phyloP scores from a whole-genome alignment of 2,113 vertebrate genomes.

The Protobothrops flavoviridis region DNA sequence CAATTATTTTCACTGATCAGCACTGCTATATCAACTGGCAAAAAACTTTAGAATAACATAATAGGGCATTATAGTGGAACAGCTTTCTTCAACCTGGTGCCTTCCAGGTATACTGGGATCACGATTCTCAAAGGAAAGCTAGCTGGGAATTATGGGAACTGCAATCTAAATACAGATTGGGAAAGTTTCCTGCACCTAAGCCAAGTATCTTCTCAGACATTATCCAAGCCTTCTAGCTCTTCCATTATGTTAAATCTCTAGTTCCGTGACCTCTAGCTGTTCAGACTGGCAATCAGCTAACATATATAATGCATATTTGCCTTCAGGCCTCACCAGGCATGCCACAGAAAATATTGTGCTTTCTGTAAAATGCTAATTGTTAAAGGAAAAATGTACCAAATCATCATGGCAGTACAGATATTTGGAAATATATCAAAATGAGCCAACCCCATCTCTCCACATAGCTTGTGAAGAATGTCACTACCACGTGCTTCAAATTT shows the following conservation, averaged over 20 bases:
- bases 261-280: neutral
- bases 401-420: neutral
- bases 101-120: neutral
- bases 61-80: neutral
- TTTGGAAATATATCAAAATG: neutral
- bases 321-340: neutral
- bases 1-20: constrained; percentile 7
- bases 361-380: neutral
- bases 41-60: neutral
- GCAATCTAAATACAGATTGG: neutral
- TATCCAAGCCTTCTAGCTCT: neutral
- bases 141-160: neutral
- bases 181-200: neutral
- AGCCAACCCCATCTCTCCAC: neutral
- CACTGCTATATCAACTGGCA: neutral
- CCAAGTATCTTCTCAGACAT: neutral
- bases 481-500: neutral
- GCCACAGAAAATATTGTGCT: neutral
- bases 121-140: neutral
- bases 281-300: neutral
- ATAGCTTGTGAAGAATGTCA: neutral
- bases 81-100: neutral
- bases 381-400: neutral
- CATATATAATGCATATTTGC: neutral
- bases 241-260: neutral